Evolutionary conservation across 2,113 vertebrate genomes (phyloP), one percentile per base, ranked within the genome.

Genomic region (zebrafish (Danio rerio)): DNA sequence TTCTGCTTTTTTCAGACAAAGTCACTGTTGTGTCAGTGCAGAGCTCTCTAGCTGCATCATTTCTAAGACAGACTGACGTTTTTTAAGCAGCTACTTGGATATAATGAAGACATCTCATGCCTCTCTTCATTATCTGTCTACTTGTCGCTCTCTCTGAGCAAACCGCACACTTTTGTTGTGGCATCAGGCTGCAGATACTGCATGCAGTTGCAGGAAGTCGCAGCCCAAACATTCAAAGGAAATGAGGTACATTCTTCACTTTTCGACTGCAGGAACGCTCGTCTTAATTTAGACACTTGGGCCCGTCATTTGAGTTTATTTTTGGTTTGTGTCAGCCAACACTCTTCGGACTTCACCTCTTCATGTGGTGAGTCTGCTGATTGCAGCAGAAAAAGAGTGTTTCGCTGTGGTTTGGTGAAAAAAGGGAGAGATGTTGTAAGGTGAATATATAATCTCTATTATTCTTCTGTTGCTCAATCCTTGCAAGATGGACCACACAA

Each of bases 201-300:
- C 84, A 5, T 68, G 84, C 89, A 74, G 50, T 4, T 79, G 63
- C 91, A 94, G 92, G 93, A 94, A 92, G 89, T 91, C 53, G 21
- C 58, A 80, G 85, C 85, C 88, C 87, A 83, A 91, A 84, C 88
- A 81, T 72, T 47, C 59, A 88, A 92, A 93, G 88, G 90, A 91
- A 92, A 88, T 85, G 66, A 86, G 56, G 15, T 43, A 80, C 62
- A 66, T 49, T 21, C 69, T 68, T 50, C 21, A 56, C 56, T 85
- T 40, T 76, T 77, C 80, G 86, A 69, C 78, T 78, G 81, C 56
- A 81, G 61, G 42, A 77, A 76, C 66, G 87, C 83, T 61, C 21
- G 52, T 82, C 68, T 83, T 74, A 81, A 69, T 84, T 76, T 70
- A 31, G 16, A 59, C 88, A 89, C 81, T 86, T 5, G 31, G 31